Conservation (phyloP, 2,797 vertebrate genomes). For the Anomalospiza imberbis region DNA sequence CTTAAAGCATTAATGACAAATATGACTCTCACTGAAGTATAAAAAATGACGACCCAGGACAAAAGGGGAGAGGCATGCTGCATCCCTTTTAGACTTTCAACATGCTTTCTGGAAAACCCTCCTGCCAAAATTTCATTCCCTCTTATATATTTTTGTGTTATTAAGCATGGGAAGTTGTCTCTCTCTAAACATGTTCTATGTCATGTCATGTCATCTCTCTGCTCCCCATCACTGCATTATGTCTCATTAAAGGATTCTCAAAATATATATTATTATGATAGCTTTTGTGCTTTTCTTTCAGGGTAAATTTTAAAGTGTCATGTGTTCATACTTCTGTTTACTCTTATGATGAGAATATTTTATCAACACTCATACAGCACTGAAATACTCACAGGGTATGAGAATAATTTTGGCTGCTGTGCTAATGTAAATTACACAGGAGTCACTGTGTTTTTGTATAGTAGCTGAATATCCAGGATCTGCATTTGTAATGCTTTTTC, state of each 20-base stretch:
- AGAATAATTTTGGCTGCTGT: neutral
- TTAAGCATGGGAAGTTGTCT: neutral
- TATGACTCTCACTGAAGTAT: neutral
- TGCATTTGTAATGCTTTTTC: neutral
- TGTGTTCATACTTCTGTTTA: neutral
- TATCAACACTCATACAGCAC: neutral
- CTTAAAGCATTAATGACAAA: neutral
- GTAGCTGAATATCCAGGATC: neutral
- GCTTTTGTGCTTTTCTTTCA: neutral
- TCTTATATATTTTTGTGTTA: neutral
- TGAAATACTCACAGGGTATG: neutral
- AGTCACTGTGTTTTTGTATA: neutral
- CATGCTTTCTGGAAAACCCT: neutral
- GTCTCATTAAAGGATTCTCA: conserved; percentile 14
- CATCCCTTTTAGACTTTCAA: neutral
- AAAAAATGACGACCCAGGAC: neutral
- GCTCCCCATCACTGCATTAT: neutral
- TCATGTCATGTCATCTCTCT: neutral
- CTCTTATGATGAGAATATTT: neutral
- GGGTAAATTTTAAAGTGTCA: neutral
- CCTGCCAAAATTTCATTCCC: neutral
- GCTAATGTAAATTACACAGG: neutral
- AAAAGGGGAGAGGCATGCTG: neutral
- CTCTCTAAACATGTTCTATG: neutral
- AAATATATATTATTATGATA: neutral